Evolutionary conservation across 2,113 vertebrate species (phyloP).

Genomic region (Leptodactylus fuscus): DNA sequence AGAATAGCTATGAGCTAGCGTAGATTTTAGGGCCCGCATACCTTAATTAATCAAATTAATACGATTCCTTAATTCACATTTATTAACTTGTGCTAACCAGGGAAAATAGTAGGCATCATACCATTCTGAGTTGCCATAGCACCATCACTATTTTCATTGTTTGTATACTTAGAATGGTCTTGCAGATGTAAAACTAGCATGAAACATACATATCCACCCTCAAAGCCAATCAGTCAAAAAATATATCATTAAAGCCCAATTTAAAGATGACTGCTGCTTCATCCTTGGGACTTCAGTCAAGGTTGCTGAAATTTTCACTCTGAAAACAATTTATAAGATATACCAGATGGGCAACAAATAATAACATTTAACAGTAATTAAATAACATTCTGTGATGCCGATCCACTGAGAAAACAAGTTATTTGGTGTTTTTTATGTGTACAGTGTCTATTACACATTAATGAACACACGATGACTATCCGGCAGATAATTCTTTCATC

Average conservation of each 20-base stretch:
- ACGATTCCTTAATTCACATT: too few species aligned
- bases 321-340: not conserved
- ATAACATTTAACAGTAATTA: slow-evolving; percentile 17
- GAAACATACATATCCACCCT: not conserved
- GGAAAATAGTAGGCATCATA: too few species aligned
- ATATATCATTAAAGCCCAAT: not conserved
- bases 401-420: not conserved
- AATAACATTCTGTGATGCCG: slow-evolving; percentile 20
- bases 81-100: too few species aligned
- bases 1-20: too few species aligned
- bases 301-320: slow-evolving; percentile 2
- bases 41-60: too few species aligned
- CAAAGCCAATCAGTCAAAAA: not conserved
- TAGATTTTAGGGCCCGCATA: too few species aligned
- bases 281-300: not conserved
- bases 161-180: too few species aligned
- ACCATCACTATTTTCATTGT: too few species aligned
- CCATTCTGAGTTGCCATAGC: too few species aligned
- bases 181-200: too few species aligned
- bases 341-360: not conserved
- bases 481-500: not conserved
- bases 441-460: slow-evolving; percentile 1
- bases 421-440: slow-evolving; percentile 18
- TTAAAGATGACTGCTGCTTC: not conserved
- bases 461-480: not conserved